Percentiles rank a stretch among this genome's conserved stretches.
These are phyloP conservation scores for Microtus richardsoni DNA, from an alignment of 2,113 vertebrate species.

Conservation along the genomic window DNA sequence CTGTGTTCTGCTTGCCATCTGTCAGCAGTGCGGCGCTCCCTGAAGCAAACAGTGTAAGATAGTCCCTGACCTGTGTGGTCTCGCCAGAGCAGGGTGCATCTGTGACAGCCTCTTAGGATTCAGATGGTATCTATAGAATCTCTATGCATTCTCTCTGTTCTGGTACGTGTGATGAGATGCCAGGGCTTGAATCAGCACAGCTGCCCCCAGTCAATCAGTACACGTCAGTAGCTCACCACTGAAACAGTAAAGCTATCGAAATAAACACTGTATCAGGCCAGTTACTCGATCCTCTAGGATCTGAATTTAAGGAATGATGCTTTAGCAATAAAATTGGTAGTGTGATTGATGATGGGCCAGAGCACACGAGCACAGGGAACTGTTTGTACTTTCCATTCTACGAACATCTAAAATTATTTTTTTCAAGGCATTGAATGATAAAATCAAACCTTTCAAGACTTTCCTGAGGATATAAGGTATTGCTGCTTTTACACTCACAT, in stretches of 20 bases:
- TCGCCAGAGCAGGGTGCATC: background rate
- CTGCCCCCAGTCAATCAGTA: background rate
- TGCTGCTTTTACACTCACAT: slow-evolving; percentile 6
- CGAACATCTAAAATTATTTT: background rate
- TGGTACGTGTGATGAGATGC: background rate
- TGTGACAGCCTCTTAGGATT: background rate
- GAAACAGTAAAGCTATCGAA: slow-evolving; percentile 1
- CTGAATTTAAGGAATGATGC: slow-evolving; percentile 5
- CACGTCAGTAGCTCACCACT: background rate
- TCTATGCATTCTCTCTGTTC: background rate
- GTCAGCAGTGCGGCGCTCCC: slow-evolving; percentile 23
- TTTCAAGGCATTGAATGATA: background rate
- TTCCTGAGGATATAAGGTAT: slow-evolving; percentile 7
- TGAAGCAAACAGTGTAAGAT: background rate
- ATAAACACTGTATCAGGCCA: background rate
- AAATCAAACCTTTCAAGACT: slow-evolving; percentile 44
- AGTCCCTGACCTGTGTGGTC: background rate
- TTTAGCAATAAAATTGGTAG: background rate
- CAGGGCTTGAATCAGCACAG: background rate
- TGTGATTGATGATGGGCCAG: background rate
- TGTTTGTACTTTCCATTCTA: background rate
- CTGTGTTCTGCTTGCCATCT: slow-evolving; percentile 56
- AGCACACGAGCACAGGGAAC: background rate
- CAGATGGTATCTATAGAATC: background rate
- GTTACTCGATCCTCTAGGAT: slow-evolving; percentile 5